These are phyloP conservation scores for Patella vulgata DNA, from an alignment of 1,140 invertebrate species.

Conservation along the genomic window DNA sequence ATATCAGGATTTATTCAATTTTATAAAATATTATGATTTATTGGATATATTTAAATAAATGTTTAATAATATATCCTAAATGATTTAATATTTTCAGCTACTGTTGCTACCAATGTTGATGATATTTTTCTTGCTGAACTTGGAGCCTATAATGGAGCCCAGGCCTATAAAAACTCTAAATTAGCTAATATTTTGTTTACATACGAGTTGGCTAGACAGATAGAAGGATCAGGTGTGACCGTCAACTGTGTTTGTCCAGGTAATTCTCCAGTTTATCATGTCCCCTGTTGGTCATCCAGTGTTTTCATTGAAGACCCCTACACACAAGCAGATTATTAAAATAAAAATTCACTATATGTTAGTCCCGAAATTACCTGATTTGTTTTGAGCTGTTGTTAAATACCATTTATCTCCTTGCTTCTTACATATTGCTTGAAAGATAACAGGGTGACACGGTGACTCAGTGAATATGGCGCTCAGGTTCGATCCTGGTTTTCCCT, in stretches of 20 bases:
- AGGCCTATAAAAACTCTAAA: slow-evolving; percentile 59
- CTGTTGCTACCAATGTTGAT: slow-evolving; percentile 40
- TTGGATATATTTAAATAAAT: no score
- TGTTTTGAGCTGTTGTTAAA: no score
- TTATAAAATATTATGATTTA: no score
- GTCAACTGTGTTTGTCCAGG: slow-evolving; percentile 56
- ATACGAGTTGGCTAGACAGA: slow-evolving; percentile 44
- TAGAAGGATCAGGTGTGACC: slow-evolving; percentile 47
- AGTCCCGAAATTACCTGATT: no score
- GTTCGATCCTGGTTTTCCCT: no score
- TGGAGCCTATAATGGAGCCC: slow-evolving; percentile 37
- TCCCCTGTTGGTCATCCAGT: not conserved
- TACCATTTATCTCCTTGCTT: no score
- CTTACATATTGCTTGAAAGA: no score
- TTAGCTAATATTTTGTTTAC: slow-evolving; percentile 49
- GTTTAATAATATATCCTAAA: no score
- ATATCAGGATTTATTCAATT: no score
- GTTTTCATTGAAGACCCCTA: not conserved
- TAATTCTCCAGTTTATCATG: slow-evolving; percentile 23
- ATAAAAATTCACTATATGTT: no score
- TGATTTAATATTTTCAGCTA: slow-evolving; percentile 29
- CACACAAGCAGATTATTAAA: not conserved
- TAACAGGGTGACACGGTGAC: no score
- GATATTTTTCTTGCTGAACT: slow-evolving; percentile 49
- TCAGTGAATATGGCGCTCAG: no score